These are phyloP conservation scores for Bovichtus diacanthus DNA, from an alignment of 2,797 vertebrate species.

Conservation along the genomic window DNA sequence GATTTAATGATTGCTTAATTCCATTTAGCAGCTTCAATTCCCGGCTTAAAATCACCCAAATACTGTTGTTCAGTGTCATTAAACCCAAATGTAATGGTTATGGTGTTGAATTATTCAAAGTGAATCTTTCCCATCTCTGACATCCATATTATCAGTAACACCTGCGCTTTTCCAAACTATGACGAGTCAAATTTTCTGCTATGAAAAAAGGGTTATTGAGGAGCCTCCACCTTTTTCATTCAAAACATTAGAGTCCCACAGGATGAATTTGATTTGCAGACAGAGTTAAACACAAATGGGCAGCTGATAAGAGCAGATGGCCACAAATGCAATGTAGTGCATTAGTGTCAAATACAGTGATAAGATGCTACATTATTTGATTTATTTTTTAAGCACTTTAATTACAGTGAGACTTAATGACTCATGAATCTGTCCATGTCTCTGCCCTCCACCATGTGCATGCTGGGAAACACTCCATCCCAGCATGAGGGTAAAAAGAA, in stretches of 20 bases:
- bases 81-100: neutral
- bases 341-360: neutral
- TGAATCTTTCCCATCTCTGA: neutral
- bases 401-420: conserved; percentile 1
- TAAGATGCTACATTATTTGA: neutral
- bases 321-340: neutral
- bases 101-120: neutral
- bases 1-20: neutral
- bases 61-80: neutral
- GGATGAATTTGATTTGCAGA: neutral
- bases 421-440: neutral
- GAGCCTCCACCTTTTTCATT: neutral
- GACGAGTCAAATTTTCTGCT: neutral
- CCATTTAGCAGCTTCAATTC: neutral
- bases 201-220: neutral
- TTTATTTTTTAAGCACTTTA: conserved; percentile 12
- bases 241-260: neutral
- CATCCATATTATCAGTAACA: neutral
- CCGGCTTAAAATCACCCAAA: neutral
- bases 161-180: neutral
- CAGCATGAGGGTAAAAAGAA: conserved; percentile 6
- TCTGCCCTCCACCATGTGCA: conserved; percentile 6
- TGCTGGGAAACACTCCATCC: conserved; percentile 10
- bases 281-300: neutral
- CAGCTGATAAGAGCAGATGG: neutral